Conservation (phyloP, 2,888 invertebrate species). For the Furcula furcula region DNA sequence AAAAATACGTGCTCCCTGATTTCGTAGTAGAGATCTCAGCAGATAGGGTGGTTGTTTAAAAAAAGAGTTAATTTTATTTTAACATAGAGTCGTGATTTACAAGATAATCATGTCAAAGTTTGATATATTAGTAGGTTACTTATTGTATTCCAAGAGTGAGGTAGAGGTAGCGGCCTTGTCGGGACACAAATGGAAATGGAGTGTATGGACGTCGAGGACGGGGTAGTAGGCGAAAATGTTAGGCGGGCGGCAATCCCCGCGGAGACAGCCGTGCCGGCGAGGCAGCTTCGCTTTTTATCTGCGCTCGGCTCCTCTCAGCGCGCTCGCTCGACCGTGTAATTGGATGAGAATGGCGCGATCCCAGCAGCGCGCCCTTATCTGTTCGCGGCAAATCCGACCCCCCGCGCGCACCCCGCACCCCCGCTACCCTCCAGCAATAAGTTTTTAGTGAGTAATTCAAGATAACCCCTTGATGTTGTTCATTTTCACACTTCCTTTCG, state of each 20-base stretch:
- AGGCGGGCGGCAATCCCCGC: conserved; percentile 76
- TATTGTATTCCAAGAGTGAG: neutral
- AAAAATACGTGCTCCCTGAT: no score
- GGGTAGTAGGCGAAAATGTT: conserved; percentile 74
- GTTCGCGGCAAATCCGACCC: conserved; percentile 76
- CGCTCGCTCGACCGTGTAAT: conserved; percentile 81
- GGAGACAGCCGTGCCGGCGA: conserved; percentile 70
- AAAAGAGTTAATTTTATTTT: no score
- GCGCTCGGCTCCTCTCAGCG: conserved; percentile 71
- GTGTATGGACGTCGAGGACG: conserved; percentile 48
- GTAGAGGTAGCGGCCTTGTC: conserved; percentile 26
- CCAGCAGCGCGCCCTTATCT: conserved; percentile 81
- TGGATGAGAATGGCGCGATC: conserved; percentile 81
- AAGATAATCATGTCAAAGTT: no score
- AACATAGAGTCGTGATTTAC: no score
- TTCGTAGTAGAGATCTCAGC: no score
- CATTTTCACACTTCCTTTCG: conserved; percentile 82
- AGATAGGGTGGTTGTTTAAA: no score
- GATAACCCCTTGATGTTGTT: conserved; percentile 82
- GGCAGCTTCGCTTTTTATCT: conserved; percentile 75
- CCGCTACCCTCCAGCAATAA: conserved; percentile 66
- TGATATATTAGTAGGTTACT: no score
- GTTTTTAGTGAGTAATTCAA: conserved; percentile 82
- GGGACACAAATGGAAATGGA: conserved; percentile 45
- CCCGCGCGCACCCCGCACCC: conserved; percentile 41